Evolutionary conservation across 2,888 invertebrate species (phyloP).

Genomic region (Pemphredon lugubris): DNA sequence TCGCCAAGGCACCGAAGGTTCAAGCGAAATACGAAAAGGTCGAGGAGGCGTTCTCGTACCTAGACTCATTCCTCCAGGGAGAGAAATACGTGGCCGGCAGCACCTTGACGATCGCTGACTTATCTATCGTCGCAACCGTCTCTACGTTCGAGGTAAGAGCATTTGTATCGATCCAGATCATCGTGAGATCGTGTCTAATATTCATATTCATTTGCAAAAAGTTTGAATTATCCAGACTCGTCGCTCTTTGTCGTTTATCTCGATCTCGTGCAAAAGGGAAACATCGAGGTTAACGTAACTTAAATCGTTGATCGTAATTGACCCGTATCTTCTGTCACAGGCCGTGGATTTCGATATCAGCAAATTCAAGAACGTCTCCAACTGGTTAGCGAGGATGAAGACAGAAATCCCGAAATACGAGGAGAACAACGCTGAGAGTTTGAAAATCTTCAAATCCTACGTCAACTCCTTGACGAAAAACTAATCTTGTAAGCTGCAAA

Average conservation of each 20-base stretch:
- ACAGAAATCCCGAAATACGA: conserved; percentile 84
- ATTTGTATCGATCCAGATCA: too few species aligned
- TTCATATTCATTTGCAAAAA: too few species aligned
- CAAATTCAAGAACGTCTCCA: conserved; percentile 86
- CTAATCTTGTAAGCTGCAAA: background rate
- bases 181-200: background rate
- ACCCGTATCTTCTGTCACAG: too few species aligned
- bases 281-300: too few species aligned
- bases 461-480: conserved; percentile 68
- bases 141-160: conserved; percentile 86
- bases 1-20: conserved; percentile 81
- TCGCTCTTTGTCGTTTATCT: too few species aligned
- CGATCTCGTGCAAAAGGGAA: too few species aligned
- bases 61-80: conserved; percentile 88
- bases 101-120: conserved; percentile 89
- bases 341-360: conserved; percentile 85
- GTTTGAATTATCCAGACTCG: too few species aligned
- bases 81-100: conserved; percentile 88
- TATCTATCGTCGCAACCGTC: conserved; percentile 86
- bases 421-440: conserved; percentile 76
- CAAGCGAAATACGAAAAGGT: conserved; percentile 87
- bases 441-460: conserved; percentile 69
- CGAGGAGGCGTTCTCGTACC: conserved; percentile 85
- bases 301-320: background rate
- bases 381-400: conserved; percentile 85